Base-by-base conservation (phyloP, 2,888 invertebrate species). In the Leptinotarsa peninsularis region DNA sequence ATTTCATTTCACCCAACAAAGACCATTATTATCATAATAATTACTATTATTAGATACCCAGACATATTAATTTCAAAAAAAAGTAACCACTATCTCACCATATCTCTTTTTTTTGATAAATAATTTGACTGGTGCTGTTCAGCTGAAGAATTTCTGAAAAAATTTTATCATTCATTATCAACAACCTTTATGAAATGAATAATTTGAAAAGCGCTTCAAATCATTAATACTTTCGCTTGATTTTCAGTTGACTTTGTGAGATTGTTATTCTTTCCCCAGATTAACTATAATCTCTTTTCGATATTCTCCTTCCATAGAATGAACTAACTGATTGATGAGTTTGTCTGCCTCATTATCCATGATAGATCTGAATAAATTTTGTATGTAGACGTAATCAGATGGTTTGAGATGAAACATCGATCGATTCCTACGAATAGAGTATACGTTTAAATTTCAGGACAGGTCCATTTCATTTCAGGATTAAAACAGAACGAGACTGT, bases 401-500 rank as follows among this genome's bases (percentile, higher is more conserved):
- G 63, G 63, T n/a, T 63, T 43, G 5, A 43, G 63, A 63, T 63
- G 63, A 63, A 4, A 43, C n/a, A 17, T 17, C n/a, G 63, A 63
- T 63, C n/a, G 63, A 58, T 58, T 14, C 58, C 58, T 10, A 58
- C 58, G 21, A n/a, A 13, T 17, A n/a, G 27, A 33, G 27, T 63
- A n/a, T 10, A 17, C 18, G 63, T 43, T 43, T 63, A 33, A 33
- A 63, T 63, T 63, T n/a, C 63, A 10, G 56, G 14, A 63, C 27
- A 33, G 13, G 18, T 27, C 33, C 33, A 63, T 63, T 33, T 43
- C 27, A 63, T 63, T 63, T 43, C 63, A 63, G 63, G 63, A 43
- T 63, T 58, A 58, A 58, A 58, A 58, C 58, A 58, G 23, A 58
- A 58, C 58, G 33, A 43, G 63, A 63, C 33, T 33, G 63, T 33